Evolutionary conservation across 2,113 vertebrate genomes (phyloP), one percentile per base, ranked within the genome.

Genomic region (Redunca redunca): DNA sequence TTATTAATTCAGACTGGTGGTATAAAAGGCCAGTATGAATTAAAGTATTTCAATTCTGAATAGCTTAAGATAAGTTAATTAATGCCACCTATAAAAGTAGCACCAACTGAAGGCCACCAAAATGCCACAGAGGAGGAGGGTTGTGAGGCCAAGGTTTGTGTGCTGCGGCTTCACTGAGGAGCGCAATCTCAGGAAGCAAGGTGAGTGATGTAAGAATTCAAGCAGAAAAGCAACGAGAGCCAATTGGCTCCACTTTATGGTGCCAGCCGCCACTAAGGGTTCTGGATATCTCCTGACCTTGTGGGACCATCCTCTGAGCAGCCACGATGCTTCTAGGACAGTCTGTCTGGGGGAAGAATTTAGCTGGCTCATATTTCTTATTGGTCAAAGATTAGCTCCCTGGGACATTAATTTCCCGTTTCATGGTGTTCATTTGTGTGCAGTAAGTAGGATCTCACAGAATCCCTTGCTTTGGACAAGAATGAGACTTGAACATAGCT

Each of bases 1-100:
- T 93, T 95, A 91, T 50, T 84, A 62, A 96, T 93, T 95, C 87
- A 92, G 28, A 88, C 26, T 60, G 80, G 12, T 36, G n/a, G 6
- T 87, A 86, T 40, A 33, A 94, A 81, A 95, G 26, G 8, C 46
- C 36, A 55, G 7, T 36, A 80, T 89, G 74, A 94, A 93, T 95
- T 95, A 89, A 89, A 90, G 52, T 80, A 64, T 84, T 67, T 88
- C 46, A 93, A 77, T 52, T 85, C 77, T 77, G 43, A 92, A 88
- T 30, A 91, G 55, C 6, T 60, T 74, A 52, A 93, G 50, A 94
- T 78, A 95, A 82, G 81, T 88, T 85, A 55, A 78, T 94, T 91
- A 93, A 92, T 80, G 91, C 57, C n/a, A 81, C 5, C 4, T 67
- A 88, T 74, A 83, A 82, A 58, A 93, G 16, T 52, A 88, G 50